phyloP scores from a whole-genome alignment of 2,888 invertebrate genomes.

The Stenotaenia linearis region DNA sequence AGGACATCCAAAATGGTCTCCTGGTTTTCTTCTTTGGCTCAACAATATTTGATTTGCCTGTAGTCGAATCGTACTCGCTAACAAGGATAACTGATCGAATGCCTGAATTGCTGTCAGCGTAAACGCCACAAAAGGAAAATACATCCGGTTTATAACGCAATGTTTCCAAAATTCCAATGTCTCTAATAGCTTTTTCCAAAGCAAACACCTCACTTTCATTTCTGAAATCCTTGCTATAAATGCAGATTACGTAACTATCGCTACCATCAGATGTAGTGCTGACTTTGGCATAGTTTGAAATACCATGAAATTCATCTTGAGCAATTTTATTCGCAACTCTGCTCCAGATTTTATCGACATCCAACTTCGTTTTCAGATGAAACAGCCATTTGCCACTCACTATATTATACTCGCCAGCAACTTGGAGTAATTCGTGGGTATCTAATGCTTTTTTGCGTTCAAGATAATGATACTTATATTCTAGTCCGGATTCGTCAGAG shows the following conservation, averaged over 20 bases:
- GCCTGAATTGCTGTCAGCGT: background rate
- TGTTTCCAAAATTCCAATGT: background rate
- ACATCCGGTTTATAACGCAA: constrained; percentile 26
- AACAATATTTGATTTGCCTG: background rate
- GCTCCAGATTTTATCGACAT: background rate
- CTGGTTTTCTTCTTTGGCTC: background rate
- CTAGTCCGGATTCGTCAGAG: background rate
- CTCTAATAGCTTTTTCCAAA: constrained; percentile 4
- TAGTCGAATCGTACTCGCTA: background rate
- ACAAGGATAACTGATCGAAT: background rate
- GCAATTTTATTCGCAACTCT: background rate
- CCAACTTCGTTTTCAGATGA: background rate
- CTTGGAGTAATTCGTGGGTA: background rate
- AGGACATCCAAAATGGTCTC: no score
- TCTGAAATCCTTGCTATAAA: background rate
- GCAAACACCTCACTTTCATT: background rate
- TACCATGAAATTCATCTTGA: background rate
- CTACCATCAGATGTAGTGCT: background rate
- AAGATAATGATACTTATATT: no score
- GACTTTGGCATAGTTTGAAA: background rate
- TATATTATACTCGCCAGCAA: background rate
- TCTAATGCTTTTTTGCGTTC: no score
- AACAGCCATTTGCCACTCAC: background rate
- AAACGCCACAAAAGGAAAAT: constrained; percentile 8
- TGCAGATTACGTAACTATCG: background rate